Evolutionary conservation across 1,140 invertebrate species (phyloP), one percentile per base, ranked within the genome.

Genomic region (Brachionus koreanus): DNA sequence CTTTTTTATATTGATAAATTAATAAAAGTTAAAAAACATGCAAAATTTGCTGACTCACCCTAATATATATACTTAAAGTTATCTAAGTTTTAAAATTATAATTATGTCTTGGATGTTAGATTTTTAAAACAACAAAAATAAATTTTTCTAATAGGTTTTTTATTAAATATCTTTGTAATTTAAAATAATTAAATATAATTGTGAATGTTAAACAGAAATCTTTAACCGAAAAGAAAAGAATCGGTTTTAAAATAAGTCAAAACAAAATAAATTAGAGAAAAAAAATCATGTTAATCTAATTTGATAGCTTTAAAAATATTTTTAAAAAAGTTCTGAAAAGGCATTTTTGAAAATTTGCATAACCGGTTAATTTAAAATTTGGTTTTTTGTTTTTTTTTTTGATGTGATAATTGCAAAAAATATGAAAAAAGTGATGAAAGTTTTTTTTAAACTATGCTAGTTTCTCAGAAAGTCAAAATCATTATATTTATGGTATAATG

Each of bases 401-500:
- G 35, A 67, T 67, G 33, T 35, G 5, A 67, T 29, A 67, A 10
- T 33, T 13, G 29, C 12, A 67, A 67, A n/a, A 67, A 33, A 67
- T 29, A 23, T 67, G 16, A 67, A 67, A 37, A 16, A 35, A 67
- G 13, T 29, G 29, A 23, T 7, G 23, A 63, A 1, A 19, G n/a
- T 57, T 57, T 2, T 57, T 16, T 57, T 19, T 4, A 52, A 57
- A 19, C 7, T 57, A 57, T 16, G 9, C 49, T 57, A 57, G 19
- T 74, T 43, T 74, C 25, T 74, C 6, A 74, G 25, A 46, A 74
- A 74, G 13, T 74, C 69, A 74, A 74, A 74, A 74, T 74, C 39
- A 46, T 46, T 46, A 43, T 74, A 43, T 43, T 79, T 79, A 25
- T 79, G 61, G 25, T 61, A 79, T 33, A 79, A 61, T 79, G 76